A percentile compares a stretch with the other conserved stretches of the same genome.
These are phyloP conservation scores for Papilio machaon DNA, from an alignment of 1,140 invertebrate genomes.

Conservation along the genomic window DNA sequence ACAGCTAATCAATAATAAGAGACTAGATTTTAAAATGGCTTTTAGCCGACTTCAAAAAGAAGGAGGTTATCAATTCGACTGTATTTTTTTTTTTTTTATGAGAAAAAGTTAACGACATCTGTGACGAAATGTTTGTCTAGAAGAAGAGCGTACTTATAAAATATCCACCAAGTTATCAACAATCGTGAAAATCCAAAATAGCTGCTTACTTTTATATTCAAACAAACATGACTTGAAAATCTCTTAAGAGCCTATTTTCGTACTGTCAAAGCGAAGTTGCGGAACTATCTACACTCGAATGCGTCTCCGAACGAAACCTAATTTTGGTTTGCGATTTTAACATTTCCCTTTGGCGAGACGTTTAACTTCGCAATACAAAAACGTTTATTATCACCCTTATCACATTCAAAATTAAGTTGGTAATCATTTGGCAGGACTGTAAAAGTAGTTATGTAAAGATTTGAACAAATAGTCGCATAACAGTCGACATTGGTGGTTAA, in stretches of 20 bases:
- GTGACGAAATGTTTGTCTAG: too few relatives aligned
- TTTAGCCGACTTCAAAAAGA: too few relatives aligned
- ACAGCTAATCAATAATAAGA: too few relatives aligned
- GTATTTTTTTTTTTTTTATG: too few relatives aligned
- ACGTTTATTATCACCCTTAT: constrained; percentile 39
- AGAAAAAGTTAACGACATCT: not conserved
- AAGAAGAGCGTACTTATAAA: not conserved
- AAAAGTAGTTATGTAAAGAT: constrained; percentile 49
- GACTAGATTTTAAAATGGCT: too few relatives aligned
- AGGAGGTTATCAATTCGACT: too few relatives aligned
- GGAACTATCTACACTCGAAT: constrained; percentile 50
- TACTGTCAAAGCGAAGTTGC: constrained; percentile 42
- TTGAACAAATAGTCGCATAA: constrained; percentile 56
- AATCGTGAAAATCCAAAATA: constrained; percentile 15
- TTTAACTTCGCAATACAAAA: constrained; percentile 36
- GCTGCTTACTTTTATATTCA: not conserved
- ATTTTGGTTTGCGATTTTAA: constrained; percentile 54
- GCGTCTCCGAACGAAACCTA: constrained; percentile 58
- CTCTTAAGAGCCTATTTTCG: constrained; percentile 41
- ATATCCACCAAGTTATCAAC: not conserved
- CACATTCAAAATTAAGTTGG: constrained; percentile 34
- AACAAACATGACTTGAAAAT: constrained; percentile 36
- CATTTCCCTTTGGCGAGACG: constrained; percentile 49
- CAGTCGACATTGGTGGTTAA: constrained; percentile 54
- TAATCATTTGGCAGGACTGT: constrained; percentile 27